Conservation (phyloP, 2,797 vertebrate species). For the Macrochelys suwanniensis region DNA sequence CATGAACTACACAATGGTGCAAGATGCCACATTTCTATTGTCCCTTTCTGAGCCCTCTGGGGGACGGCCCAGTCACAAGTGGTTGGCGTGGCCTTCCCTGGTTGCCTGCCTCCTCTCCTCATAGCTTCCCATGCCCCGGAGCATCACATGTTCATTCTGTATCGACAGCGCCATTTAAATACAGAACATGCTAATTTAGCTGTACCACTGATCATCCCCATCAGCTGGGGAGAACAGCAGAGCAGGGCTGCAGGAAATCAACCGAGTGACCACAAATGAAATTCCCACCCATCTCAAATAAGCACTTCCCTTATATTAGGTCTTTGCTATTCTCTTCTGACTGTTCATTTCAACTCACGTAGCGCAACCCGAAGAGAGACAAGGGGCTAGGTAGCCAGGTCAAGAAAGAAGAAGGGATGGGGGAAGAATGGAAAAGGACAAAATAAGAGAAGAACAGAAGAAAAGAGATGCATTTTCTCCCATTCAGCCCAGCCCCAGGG, state of each 20-base stretch:
- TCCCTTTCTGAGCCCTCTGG: too few relatives aligned
- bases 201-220: background rate
- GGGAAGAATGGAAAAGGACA: background rate
- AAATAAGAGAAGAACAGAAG: background rate
- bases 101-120: background rate
- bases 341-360: background rate
- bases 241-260: background rate
- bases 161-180: background rate
- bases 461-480: background rate
- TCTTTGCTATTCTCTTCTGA: background rate
- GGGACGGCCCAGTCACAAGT: background rate
- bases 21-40: too few relatives aligned
- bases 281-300: background rate
- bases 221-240: background rate
- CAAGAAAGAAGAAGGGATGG: background rate
- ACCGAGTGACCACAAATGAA: background rate
- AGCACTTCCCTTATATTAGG: background rate
- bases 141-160: background rate
- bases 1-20: too few relatives aligned
- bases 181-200: background rate
- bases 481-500: accelerated
- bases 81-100: background rate
- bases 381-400: background rate
- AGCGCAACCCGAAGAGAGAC: background rate
- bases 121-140: too few relatives aligned